Evolutionary conservation across 1,140 invertebrate genomes (phyloP).

Genomic region (Hirudo medicinalis): DNA sequence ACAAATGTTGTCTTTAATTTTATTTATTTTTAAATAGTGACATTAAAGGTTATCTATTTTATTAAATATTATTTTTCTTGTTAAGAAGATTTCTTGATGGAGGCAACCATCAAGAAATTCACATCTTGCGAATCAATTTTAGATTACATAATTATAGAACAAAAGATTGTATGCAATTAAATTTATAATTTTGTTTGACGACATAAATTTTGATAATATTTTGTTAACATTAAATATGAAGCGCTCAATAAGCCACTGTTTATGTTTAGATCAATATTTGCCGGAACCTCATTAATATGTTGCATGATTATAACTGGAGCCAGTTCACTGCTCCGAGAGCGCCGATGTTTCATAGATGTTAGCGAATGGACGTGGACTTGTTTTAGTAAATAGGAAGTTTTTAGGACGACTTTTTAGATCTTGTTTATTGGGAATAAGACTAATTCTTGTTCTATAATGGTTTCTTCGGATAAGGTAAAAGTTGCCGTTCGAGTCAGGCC

Average conservation of each 20-base stretch:
- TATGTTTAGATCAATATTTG: constrained; percentile 14
- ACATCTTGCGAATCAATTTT: too few species aligned
- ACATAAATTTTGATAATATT: background rate
- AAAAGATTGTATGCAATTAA: too few species aligned
- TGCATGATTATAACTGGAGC: background rate
- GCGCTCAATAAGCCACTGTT: background rate
- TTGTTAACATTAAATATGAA: background rate
- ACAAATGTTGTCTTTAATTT: too few species aligned
- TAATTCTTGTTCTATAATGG: background rate
- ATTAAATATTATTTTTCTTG: too few species aligned
- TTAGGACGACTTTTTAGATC: background rate
- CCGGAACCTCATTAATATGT: constrained; percentile 10
- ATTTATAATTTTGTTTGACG: too few species aligned
- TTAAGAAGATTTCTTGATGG: too few species aligned
- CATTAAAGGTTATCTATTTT: too few species aligned
- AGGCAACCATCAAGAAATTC: too few species aligned
- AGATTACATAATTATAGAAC: too few species aligned
- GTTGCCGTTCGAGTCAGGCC: constrained; percentile 88
- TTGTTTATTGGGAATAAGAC: background rate
- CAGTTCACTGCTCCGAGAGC: background rate
- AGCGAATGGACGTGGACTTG: constrained; percentile 2
- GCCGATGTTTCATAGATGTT: background rate
- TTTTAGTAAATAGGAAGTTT: constrained; percentile 1
- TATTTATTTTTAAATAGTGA: too few species aligned
- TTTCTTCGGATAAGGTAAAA: constrained; percentile 63